Percentiles rank a stretch among this genome's conserved stretches.
These are phyloP conservation scores for Scalopus aquaticus DNA, from an alignment of 2,113 vertebrate species.

Conservation along the genomic window DNA sequence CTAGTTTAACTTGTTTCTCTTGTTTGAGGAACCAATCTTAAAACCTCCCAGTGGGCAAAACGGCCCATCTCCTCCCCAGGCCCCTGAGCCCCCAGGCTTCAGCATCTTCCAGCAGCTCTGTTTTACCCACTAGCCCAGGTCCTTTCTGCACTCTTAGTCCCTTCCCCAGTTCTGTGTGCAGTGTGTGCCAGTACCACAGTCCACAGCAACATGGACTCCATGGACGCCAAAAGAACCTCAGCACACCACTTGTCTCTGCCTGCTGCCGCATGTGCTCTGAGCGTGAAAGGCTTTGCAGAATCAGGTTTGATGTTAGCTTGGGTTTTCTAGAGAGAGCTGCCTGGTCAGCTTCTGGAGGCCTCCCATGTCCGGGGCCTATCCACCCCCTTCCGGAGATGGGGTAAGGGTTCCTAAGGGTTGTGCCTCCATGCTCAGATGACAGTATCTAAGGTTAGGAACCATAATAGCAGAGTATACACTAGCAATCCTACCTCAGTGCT, in stretches of 20 bases:
- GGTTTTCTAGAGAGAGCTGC: constrained; percentile 59
- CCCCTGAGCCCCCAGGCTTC: not conserved
- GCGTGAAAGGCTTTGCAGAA: constrained; percentile 77
- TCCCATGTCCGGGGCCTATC: constrained; percentile 17
- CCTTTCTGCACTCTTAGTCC: constrained; percentile 13
- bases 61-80: not conserved
- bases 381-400: not conserved
- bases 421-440: not conserved
- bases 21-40: constrained; percentile 49
- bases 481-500: not conserved
- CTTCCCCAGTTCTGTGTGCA: not conserved
- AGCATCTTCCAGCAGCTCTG: not conserved
- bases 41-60: not conserved
- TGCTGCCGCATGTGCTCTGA: constrained; percentile 59
- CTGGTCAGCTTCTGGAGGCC: constrained; percentile 72
- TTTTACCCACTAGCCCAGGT: not conserved
- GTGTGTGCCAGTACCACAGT: not conserved
- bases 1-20: constrained; percentile 38
- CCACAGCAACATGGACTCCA: not conserved
- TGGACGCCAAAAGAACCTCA: constrained; percentile 57
- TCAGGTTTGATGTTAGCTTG: constrained; percentile 61
- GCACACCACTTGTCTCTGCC: not conserved
- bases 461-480: not conserved
- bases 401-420: not conserved
- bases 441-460: not conserved